Evolutionary conservation across 2,797 vertebrate genomes (phyloP), one percentile per base, ranked within the genome.

Genomic region (Molossus alvarezi): DNA sequence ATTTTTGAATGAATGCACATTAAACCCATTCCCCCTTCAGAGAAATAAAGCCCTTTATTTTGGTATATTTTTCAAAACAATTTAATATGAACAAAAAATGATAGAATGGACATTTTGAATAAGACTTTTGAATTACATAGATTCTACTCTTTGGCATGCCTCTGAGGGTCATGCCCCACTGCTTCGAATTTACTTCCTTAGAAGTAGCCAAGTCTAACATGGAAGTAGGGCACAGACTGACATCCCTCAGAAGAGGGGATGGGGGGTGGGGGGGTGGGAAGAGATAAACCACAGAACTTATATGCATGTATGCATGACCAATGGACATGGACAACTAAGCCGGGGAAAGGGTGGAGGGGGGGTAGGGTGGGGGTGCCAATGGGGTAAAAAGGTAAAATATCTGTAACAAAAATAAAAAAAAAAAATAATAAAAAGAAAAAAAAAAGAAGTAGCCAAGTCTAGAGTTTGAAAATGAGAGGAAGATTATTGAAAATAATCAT

Each of bases 21-120:
- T 51, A 53, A 83, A 67, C 41, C n/a, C 51, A 29, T 69, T 91
- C 62, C 14, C 45, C n/a, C 45, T 90, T 88, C 23, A 89, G 62
- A 51, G 92, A 92, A 81, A 57, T 1, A 76, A 73, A 91, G 76
- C 17, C 33, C 25, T 48, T 79, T 9, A 37, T 57, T 82, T 85
- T 29, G 27, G n/a, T 23, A 57, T 18, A 17, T 41, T 73, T 83
- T 93, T 85, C 55, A 60, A 90, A 72, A 85, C 10, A 41, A 37
- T 48, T 87, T 88, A 88, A 21, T 60, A 88, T 25, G 23, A 29
- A 82, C 23, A 58, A 73, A 95, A 94, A 41, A 23, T 41, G 53
- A 33, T 25, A 25, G 21, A 23, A 41, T 57, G 25, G 53, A 80
- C 76, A 88, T 65, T 91, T 57, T 57, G 11, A 84, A 37, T 23